Base-by-base conservation (phyloP, 2,888 invertebrate genomes). In the Phengaris arion region DNA sequence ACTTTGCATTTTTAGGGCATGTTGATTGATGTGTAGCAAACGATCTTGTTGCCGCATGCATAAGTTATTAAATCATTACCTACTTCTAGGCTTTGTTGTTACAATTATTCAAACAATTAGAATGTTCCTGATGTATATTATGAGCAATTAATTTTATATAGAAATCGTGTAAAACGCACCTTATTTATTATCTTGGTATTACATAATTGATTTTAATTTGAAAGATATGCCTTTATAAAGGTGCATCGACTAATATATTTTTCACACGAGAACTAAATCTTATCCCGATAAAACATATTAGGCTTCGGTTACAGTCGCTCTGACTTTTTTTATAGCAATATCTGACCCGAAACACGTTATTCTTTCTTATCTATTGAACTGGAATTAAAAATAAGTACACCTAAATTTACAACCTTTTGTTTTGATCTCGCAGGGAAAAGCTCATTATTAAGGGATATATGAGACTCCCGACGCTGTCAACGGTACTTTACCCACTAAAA, bases 51-150 rank as follows among this genome's bases (percentile, higher is more conserved):
- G 54, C 22, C 9, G 48, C 72, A 72, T 72, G 72, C 72, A 72
- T 72, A 72, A 7, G 72, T 72, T 72, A 72, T 72, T 72, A 72
- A 54, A 2, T 72, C 51, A 45, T 72, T 72, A 72, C 51, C 72
- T 12, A 72, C 13, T 72, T 72, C 72, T 15, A 51, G 52, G 51
- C 70, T 54, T 72, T 72, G 72, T 72, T 72, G 52, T 54, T 52
- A 72, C 52, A 72, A 72, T 72, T 72, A 72, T 35, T 72, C 22
- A 7, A 22, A 13, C 52, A 72, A 72, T 72, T 72, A 72, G 72
- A 72, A 72, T 72, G 51, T 52, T 52, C 13, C 22, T 72, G 52
- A 54, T 69, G 46, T 54, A 70, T 10, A 72, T 52, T 72, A 72
- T 13, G 45, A 52, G 54, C 22, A 72, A 72, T 72, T 52, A 72